Percentiles rank a stretch among this genome's conserved stretches.
These are phyloP conservation scores for Drosophila parabipectinata DNA, from an alignment of 1,140 invertebrate genomes.

Conservation along the genomic window DNA sequence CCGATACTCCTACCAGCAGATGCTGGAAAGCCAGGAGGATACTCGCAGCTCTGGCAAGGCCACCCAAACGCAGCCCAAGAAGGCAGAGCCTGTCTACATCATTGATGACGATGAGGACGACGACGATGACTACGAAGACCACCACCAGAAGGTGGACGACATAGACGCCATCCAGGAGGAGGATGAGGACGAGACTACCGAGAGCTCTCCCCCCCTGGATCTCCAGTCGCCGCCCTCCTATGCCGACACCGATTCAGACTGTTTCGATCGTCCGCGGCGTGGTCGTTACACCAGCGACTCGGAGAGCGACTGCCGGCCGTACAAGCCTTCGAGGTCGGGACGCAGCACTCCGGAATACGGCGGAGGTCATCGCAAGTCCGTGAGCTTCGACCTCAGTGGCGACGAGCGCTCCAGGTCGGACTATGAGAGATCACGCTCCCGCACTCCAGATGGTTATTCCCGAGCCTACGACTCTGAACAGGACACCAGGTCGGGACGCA, in stretches of 20 bases:
- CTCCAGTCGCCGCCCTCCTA: constrained; percentile 69
- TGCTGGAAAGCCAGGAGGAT: constrained; percentile 61
- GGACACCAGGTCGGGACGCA: constrained; percentile 47
- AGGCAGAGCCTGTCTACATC: constrained; percentile 74
- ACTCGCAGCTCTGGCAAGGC: constrained; percentile 6
- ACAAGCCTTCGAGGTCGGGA: constrained; percentile 66
- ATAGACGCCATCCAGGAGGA: constrained; percentile 58
- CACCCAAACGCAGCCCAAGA: constrained; percentile 46
- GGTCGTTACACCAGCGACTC: constrained; percentile 79
- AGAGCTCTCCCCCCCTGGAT: constrained; percentile 59
- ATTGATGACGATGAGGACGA: constrained; percentile 73
- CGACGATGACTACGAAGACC: constrained; percentile 65
- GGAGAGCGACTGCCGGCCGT: constrained; percentile 69
- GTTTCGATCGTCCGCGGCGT: constrained; percentile 53
- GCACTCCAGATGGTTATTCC: constrained; percentile 64
- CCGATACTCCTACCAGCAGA: constrained; percentile 73
- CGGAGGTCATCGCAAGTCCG: constrained; percentile 77
- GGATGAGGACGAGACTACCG: constrained; percentile 47
- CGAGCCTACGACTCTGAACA: constrained; percentile 81
- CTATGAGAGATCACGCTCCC: constrained; percentile 72
- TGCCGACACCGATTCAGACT: constrained; percentile 74
- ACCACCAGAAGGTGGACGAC: constrained; percentile 39
- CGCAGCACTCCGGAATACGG: constrained; percentile 73
- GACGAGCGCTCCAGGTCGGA: constrained; percentile 80
- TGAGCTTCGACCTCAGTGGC: constrained; percentile 82